Percentiles rank a stretch among this genome's conserved stretches.
phyloP scores from a whole-genome alignment of 2,113 vertebrate species.

The Erythrolamprus reginae region DNA sequence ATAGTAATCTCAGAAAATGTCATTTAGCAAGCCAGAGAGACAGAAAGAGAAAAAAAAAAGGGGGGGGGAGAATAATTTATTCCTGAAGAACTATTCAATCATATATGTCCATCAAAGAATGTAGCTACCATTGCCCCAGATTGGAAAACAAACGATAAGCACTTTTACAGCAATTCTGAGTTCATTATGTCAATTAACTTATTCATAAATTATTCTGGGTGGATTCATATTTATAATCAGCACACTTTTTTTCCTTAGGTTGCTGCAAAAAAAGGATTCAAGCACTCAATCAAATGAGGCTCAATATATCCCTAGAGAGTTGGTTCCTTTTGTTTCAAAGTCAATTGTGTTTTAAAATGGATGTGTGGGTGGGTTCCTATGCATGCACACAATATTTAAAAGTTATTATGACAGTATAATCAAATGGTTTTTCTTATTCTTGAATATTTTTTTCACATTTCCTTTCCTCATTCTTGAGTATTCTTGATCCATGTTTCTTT shows the following conservation, averaged over 20 bases:
- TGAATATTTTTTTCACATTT: not conserved
- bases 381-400: not conserved
- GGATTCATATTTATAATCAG: conserved; percentile 6
- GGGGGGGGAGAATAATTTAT: not conserved
- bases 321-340: not conserved
- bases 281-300: not conserved
- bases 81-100: not conserved
- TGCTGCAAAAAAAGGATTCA: not conserved
- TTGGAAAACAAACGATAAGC: conserved; percentile 14
- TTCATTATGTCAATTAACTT: conserved; percentile 32
- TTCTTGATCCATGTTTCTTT: no score
- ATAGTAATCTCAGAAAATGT: conserved; percentile 3
- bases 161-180: conserved; percentile 15
- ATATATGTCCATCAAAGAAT: conserved; percentile 26
- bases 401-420: not conserved
- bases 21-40: not conserved
- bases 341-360: no score
- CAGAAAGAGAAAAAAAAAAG: not conserved
- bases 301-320: not conserved
- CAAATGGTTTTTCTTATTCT: not conserved
- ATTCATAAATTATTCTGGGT: conserved; percentile 16
- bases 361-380: not conserved
- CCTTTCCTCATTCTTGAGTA: no score
- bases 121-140: conserved; percentile 9
- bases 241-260: not conserved